phyloP scores from a whole-genome alignment of 2,113 vertebrate species.

The Mesocricetus auratus region DNA sequence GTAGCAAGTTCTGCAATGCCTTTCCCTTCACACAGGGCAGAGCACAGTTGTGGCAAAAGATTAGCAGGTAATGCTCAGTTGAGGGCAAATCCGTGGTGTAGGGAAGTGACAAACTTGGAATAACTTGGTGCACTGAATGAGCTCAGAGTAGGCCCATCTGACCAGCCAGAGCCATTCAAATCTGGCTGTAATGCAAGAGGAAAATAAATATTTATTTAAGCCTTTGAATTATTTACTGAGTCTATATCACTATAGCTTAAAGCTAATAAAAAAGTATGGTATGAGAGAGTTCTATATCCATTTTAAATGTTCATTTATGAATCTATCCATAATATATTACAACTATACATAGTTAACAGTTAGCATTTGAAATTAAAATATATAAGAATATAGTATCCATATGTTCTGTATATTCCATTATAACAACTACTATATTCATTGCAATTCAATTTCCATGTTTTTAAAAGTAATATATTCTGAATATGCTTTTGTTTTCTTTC shows the following conservation, averaged over 20 bases:
- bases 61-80: not conserved
- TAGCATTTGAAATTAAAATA: conserved; percentile 29
- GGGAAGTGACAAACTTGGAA: not conserved
- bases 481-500: not conserved
- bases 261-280: not conserved
- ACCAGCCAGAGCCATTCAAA: not conserved
- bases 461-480: not conserved
- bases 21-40: not conserved
- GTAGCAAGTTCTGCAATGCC: not conserved
- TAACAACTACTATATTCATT: conserved; percentile 1
- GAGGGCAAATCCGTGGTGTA: not conserved
- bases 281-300: not conserved
- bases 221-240: not conserved
- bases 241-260: not conserved
- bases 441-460: not conserved
- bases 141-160: not conserved
- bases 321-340: not conserved
- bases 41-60: not conserved
- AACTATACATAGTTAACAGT: not conserved
- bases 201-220: not conserved
- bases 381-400: not conserved
- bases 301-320: conserved; percentile 52
- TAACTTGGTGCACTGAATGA: not conserved
- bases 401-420: not conserved
- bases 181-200: not conserved